Base-by-base conservation (phyloP, 2,888 invertebrate species). In the Rutpela maculata region DNA sequence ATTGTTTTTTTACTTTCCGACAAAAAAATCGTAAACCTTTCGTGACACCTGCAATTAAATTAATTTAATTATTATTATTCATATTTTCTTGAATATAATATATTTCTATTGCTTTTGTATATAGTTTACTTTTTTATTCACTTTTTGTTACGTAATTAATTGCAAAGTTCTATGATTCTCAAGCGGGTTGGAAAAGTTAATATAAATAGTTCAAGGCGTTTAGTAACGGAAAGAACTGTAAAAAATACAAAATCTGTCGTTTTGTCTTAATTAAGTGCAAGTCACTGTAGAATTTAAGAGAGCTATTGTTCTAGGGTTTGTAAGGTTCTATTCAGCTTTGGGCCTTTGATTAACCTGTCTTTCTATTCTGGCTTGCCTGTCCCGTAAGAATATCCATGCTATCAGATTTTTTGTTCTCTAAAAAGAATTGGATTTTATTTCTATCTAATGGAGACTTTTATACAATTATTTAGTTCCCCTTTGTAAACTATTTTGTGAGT, bases 241-340 rank as follows among this genome's bases (percentile, higher is more conserved):
- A 75, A n/a, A 75, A 75, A 75, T 75, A 60, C 65, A 57, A 65
- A 75, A 75, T 70, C 69, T 63, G 69, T 56, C 70, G 69, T 70
- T 73, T 70, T 75, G 60, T 43, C 65, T 80, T 82, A 82, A 82
- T 82, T 82, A 82, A 81, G 81, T 81, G 77, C 77, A 79, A 80
- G 79, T 79, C 79, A 80, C 77, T 82, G 80, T 81, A 68, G 77
- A 75, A 69, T 82, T 81, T 80, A 81, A 81, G 78, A 81, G 77
- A 79, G 81, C 80, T 77, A 82, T 82, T 80, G 82, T 82, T 80
- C 79, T 76, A 72, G 77, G 76, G 79, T 80, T 80, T 81, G 75
- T 78, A 80, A 68, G 79, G 79, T 82, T 78, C 79, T 79, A 80
- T 81, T 80, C 72, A 71, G 79, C 78, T 78, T 79, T 78, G 72